Evolutionary conservation across 2,888 invertebrate genomes (phyloP), one percentile per base, ranked within the genome.

Genomic region (Synanthedon myopaeformis): DNA sequence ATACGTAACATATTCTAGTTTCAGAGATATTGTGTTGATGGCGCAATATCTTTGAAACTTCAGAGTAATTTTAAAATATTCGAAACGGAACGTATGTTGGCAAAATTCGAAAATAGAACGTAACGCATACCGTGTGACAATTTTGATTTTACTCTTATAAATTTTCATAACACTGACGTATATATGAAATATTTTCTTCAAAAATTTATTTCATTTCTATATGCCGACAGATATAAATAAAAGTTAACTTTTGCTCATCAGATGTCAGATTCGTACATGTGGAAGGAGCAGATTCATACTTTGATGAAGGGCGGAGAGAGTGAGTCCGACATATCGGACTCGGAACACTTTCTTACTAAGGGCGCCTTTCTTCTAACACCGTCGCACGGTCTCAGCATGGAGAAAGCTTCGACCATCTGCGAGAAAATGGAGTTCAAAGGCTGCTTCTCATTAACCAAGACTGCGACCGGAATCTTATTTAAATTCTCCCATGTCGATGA

Each of bases 371-470:
- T 95, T 52, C 88, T 95, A 65, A 95, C 95, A 51, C 95, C 95
- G 49, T 94, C 94, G 53, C 94, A 94, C 82, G 95, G 95, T 71
- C 89, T 95, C 65, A 94, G 92, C 72, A 91, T 95, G 90, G 95
- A 95, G 82, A 94, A 94, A 62, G 95, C 95, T 3, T 93, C 94
- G 49, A 89, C 92, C 65, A 94, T 95, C 70, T 94, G 94, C 84
- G 95, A 95, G 89, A 95, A 95, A 79, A 93, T 95, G 91, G 94
- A 93, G 83, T 94, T 95, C 83, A 92, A 93, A 67, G 94, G 94
- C 53, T 93, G 94, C 69, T 95, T 95, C 85, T 94, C 94, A 63
- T 88, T 95, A 65, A 95, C 95, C 59, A 95, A 94, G 89, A 95
- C 95, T 1, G 95, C 95, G 52, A 95, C 95, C 50, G 95, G 95